phyloP scores from a whole-genome alignment of 2,888 invertebrate species.

The Deladenus siricidicola region DNA sequence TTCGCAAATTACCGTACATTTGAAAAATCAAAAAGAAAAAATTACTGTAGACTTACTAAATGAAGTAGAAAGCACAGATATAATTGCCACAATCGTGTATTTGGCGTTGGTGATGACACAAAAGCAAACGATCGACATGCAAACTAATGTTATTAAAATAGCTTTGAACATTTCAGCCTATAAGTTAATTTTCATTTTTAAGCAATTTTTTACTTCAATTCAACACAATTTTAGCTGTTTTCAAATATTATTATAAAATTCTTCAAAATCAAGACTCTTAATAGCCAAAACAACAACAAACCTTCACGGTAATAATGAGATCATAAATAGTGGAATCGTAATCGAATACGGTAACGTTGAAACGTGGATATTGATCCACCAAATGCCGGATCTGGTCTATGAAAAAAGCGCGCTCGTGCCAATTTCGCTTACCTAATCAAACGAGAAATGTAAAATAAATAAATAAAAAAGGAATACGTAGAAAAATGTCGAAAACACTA shows the following conservation, averaged over 20 bases:
- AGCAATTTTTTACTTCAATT: neutral
- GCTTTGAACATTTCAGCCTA: slow-evolving; percentile 46
- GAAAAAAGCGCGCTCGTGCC: slow-evolving; percentile 36
- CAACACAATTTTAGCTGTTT: neutral
- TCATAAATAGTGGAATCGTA: slow-evolving; percentile 51
- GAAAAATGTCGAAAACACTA: no score
- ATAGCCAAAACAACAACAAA: slow-evolving; percentile 2
- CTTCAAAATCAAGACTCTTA: no score
- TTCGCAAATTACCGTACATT: neutral
- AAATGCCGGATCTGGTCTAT: slow-evolving; percentile 35
- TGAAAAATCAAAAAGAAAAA: neutral
- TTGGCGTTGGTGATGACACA: slow-evolving; percentile 39
- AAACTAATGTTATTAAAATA: slow-evolving; percentile 40
- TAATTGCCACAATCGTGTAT: slow-evolving; percentile 36
- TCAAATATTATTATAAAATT: neutral
- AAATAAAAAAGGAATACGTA: no score
- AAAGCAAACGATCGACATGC: slow-evolving; percentile 47
- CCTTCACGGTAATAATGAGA: slow-evolving; percentile 46
- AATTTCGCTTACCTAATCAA: slow-evolving; percentile 22
- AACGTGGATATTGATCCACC: slow-evolving; percentile 37
- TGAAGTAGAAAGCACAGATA: slow-evolving; percentile 43
- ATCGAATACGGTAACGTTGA: slow-evolving; percentile 42
- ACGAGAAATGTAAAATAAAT: neutral
- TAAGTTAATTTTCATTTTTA: slow-evolving; percentile 1
- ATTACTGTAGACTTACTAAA: slow-evolving; percentile 30